phyloP scores from a whole-genome alignment of 2,888 invertebrate genomes.

The Brassicogethes aeneus region DNA sequence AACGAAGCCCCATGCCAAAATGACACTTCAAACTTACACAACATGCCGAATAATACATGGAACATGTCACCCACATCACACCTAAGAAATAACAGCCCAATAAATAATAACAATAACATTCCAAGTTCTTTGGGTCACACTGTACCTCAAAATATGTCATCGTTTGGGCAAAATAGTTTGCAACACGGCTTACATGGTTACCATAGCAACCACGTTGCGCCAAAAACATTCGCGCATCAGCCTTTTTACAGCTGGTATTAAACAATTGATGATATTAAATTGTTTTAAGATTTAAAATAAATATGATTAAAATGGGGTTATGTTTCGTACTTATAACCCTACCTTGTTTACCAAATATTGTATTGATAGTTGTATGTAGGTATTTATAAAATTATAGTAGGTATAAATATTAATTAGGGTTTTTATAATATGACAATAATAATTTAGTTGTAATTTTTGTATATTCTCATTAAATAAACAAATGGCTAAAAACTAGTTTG shows the following conservation, averaged over 20 bases:
- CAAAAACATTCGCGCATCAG: conserved; percentile 28
- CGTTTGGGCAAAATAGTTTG: conserved; percentile 25
- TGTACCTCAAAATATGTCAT: conserved; percentile 17
- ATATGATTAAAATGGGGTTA: no score
- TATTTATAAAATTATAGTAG: no score
- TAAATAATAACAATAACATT: conserved; percentile 13
- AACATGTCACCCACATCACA: conserved; percentile 27
- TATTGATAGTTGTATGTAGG: no score
- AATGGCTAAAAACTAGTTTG: no score
- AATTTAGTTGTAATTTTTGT: no score
- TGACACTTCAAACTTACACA: conserved; percentile 40
- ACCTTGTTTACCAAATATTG: no score
- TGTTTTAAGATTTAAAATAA: no score
- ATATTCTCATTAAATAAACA: no score
- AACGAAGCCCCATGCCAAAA: conserved; percentile 32
- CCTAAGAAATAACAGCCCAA: conserved; percentile 26
- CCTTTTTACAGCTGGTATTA: conserved; percentile 31
- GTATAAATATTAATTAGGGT: no score
- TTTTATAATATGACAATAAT: no score
- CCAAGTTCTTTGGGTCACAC: conserved; percentile 16
- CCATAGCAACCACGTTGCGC: conserved; percentile 20
- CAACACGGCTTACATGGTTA: conserved; percentile 24
- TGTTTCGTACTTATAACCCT: no score
- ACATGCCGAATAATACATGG: conserved; percentile 25
- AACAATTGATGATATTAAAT: conserved; percentile 9